Percentiles rank a stretch among this genome's conserved stretches.
These are phyloP conservation scores for Lota lota DNA, from an alignment of 2,113 vertebrate species.

Conservation along the genomic window DNA sequence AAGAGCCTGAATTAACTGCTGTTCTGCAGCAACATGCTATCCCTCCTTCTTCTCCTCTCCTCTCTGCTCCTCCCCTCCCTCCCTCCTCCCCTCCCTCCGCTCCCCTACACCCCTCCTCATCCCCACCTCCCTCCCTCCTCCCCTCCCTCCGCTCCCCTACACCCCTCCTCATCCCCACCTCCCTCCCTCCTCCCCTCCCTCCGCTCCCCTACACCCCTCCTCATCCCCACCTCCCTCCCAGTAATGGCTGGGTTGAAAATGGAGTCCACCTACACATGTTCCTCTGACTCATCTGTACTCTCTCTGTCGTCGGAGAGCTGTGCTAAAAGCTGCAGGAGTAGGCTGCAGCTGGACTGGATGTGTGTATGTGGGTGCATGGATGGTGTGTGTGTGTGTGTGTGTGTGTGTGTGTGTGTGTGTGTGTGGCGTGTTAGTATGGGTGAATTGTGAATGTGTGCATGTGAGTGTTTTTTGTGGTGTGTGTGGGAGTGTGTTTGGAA, in stretches of 20 bases:
- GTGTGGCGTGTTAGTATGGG: not conserved
- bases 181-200: not conserved
- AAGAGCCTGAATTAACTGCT: too few relatives aligned
- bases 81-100: not conserved
- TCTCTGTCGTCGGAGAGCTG: slow-evolving; percentile 30
- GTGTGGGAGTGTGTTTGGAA: slow-evolving; percentile 1
- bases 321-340: slow-evolving; percentile 43
- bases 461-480: slow-evolving; percentile 2
- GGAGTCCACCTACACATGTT: slow-evolving; percentile 68
- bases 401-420: not conserved
- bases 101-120: slow-evolving; percentile 11
- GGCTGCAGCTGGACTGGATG: slow-evolving; percentile 45
- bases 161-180: too few relatives aligned
- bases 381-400: not conserved
- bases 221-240: slow-evolving; percentile 11
- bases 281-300: slow-evolving; percentile 57
- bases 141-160: not conserved
- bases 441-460: not conserved
- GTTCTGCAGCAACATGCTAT: too few relatives aligned
- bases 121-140: slow-evolving; percentile 10
- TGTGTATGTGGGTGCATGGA: slow-evolving; percentile 2
- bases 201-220: slow-evolving; percentile 13
- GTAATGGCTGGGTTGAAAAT: slow-evolving; percentile 62
- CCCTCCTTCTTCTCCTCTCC: too few relatives aligned
- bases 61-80: not conserved